These are phyloP conservation scores for Zelostemma sp. DNA, from an alignment of 1,140 invertebrate species.

Conservation along the genomic window DNA sequence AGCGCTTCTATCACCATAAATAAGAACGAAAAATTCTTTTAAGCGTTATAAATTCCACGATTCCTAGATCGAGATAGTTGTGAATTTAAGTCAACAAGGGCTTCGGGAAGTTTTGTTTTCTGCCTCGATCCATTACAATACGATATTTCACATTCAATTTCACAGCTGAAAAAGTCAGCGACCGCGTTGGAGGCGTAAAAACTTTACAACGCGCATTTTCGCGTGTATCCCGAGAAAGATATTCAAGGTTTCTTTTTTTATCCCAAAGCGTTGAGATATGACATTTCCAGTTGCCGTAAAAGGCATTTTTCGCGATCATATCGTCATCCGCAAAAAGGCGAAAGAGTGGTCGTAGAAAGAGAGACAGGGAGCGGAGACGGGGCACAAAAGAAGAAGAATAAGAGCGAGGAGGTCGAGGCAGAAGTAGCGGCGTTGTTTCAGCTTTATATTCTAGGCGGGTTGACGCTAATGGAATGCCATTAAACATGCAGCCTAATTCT, in stretches of 20 bases:
- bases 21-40: too few species aligned
- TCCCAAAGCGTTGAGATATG: background rate
- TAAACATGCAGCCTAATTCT: slow-evolving; percentile 45
- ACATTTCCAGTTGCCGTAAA: background rate
- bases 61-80: too few species aligned
- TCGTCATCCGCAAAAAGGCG: slow-evolving; percentile 1
- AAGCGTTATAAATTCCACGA: too few species aligned
- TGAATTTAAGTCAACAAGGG: too few species aligned
- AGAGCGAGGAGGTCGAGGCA: slow-evolving; percentile 20
- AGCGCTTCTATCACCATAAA: too few species aligned
- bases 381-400: slow-evolving; percentile 25
- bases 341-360: slow-evolving; percentile 22
- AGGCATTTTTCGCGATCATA: background rate
- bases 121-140: too few species aligned
- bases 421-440: slow-evolving; percentile 45
- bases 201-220: too few species aligned
- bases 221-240: background rate
- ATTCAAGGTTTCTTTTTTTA: background rate
- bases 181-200: too few species aligned
- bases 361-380: slow-evolving; percentile 21
- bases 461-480: slow-evolving; percentile 52
- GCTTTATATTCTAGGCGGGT: slow-evolving; percentile 48
- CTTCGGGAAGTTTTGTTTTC: too few species aligned
- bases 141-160: too few species aligned
- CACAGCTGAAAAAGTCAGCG: too few species aligned